phyloP scores from a whole-genome alignment of 2,113 vertebrate genomes.

The Spea bombifrons region DNA sequence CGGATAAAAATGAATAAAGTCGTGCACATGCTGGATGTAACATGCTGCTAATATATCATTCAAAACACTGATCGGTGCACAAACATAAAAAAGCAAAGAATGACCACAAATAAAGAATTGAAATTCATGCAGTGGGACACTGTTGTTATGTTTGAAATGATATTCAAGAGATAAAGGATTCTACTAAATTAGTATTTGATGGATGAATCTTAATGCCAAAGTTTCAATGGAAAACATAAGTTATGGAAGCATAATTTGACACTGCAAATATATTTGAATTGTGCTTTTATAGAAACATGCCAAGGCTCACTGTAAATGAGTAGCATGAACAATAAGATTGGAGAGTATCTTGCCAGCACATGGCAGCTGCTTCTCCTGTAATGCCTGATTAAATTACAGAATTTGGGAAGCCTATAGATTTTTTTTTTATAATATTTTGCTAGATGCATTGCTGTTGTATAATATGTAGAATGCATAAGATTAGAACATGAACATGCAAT shows the following conservation, averaged over 20 bases:
- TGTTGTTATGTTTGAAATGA: constrained; percentile 3
- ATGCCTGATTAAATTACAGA: not conserved
- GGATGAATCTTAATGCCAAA: constrained; percentile 2
- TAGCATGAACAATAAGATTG: not conserved
- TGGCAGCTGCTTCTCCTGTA: constrained; percentile 7
- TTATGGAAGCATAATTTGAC: not conserved
- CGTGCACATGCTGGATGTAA: constrained; percentile 2
- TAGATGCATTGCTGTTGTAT: no score
- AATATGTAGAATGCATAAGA: no score
- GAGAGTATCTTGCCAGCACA: not conserved
- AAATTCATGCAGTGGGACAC: not conserved
- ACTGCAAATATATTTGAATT: constrained; percentile 3
- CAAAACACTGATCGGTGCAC: constrained; percentile 1
- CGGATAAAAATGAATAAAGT: not conserved
- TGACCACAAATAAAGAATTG: not conserved
- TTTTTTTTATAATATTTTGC: no score
- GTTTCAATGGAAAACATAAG: constrained; percentile 7
- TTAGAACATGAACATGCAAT: no score
- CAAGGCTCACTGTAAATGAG: not conserved
- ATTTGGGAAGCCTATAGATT: no score
- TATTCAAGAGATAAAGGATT: not conserved
- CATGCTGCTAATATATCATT: constrained; percentile 25
- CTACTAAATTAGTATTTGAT: not conserved
- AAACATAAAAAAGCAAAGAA: not conserved
- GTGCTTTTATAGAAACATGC: not conserved